These are phyloP conservation scores for Pandemis heparana DNA, from an alignment of 2,888 invertebrate species.

Conservation along the genomic window DNA sequence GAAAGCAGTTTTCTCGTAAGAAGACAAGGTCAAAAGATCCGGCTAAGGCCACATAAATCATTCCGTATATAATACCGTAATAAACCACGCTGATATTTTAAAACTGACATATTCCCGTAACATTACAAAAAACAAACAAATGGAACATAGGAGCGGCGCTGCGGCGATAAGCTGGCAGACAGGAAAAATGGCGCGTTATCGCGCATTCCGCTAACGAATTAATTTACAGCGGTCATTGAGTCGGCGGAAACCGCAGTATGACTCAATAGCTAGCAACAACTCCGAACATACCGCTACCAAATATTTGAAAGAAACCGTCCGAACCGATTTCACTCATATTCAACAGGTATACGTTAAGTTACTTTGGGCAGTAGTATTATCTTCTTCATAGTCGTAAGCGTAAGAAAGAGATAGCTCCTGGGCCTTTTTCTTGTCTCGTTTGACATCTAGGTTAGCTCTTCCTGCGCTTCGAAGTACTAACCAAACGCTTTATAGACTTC, in stretches of 20 bases:
- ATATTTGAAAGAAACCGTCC: too few relatives aligned
- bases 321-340: too few relatives aligned
- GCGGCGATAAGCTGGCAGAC: slow-evolving; percentile 44
- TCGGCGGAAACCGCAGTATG: slow-evolving; percentile 39
- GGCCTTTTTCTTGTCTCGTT: too few relatives aligned
- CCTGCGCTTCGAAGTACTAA: too few relatives aligned
- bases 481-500: too few relatives aligned
- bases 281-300: neutral
- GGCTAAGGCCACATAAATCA: slow-evolving; percentile 2
- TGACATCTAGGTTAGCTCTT: too few relatives aligned
- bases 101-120: neutral
- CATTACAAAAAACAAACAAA: neutral
- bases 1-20: neutral
- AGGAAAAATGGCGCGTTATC: slow-evolving; percentile 54
- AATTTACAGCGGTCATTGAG: slow-evolving; percentile 53
- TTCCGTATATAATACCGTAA: slow-evolving; percentile 2
- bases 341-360: too few relatives aligned
- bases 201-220: slow-evolving; percentile 59
- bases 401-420: too few relatives aligned
- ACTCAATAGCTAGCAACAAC: neutral
- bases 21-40: neutral
- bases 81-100: neutral
- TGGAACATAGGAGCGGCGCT: neutral
- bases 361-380: too few relatives aligned
- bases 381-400: too few relatives aligned